Percentiles rank a stretch among this genome's conserved stretches.
Evolutionary conservation across 2,888 invertebrate species (phyloP).

Genomic region (Noctua fimbriata): DNA sequence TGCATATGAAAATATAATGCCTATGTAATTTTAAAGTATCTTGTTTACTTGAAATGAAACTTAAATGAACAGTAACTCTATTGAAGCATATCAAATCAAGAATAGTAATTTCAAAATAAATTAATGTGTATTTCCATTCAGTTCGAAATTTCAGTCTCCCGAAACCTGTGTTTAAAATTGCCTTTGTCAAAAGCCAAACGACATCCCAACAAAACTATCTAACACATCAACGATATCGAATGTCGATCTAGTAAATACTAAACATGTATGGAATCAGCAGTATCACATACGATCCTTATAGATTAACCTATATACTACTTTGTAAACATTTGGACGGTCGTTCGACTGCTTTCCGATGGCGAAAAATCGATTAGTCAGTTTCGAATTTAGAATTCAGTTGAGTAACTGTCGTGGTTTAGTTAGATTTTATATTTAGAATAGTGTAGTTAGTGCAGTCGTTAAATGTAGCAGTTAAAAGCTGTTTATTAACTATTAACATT

Average conservation of each 20-base stretch:
- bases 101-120: too few relatives aligned
- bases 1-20: too few relatives aligned
- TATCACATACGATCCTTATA: slow-evolving; percentile 41
- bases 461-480: slow-evolving; percentile 25
- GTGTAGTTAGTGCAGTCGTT: slow-evolving; percentile 21
- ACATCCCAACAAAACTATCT: background rate
- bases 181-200: background rate
- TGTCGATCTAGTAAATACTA: slow-evolving; percentile 3
- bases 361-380: slow-evolving; percentile 54
- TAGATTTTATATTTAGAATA: slow-evolving; percentile 14
- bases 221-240: slow-evolving; percentile 35
- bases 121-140: too few relatives aligned
- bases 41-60: too few relatives aligned
- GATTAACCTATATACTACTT: slow-evolving; percentile 69
- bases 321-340: slow-evolving; percentile 65
- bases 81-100: too few relatives aligned
- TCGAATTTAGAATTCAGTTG: slow-evolving; percentile 32
- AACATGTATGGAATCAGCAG: slow-evolving; percentile 14
- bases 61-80: too few relatives aligned
- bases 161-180: background rate
- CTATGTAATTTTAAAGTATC: too few relatives aligned
- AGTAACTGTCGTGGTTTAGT: slow-evolving; percentile 35
- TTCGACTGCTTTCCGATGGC: slow-evolving; percentile 43
- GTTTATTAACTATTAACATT: slow-evolving; percentile 24
- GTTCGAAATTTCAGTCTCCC: too few relatives aligned